Base-by-base conservation (phyloP, 2,888 invertebrate species). In the Drosophila hamatofila region DNA sequence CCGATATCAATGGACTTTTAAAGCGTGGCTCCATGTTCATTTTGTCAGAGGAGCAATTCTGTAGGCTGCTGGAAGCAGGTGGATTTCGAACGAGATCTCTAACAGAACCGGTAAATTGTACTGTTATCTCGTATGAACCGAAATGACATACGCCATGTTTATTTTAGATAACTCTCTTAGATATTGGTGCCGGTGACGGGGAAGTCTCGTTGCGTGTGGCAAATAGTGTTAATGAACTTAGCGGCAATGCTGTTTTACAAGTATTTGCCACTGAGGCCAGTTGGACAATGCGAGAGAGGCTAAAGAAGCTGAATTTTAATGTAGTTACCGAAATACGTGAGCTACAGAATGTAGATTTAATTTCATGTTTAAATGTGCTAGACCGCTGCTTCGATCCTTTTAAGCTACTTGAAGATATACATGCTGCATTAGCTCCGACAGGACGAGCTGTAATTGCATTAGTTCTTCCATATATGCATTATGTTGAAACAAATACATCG, bases 21-120 rank as follows among this genome's bases (percentile, higher is more conserved):
- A 96, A 96, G 18, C 95, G 99, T 57, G 99, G 99, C 11, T 98
- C 98, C 1, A 99, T 99, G 99, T 99, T 98, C 93, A 98, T 99
- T 55, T 94, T 98, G 83, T 99, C 99, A 0, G 94, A 95, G 70
- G 93, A 94, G 11, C 98, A 99, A 91, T 96, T 98, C 82, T 94
- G 94, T 16, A 79, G 81, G n/a, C 69, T 93, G 3, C 77, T 93
- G 3, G 75, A 75, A 25, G 82, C 87, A 18, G 92, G 92, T 2
- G 92, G 92, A 2, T 92, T 93, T 72, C 68, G 88, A 54, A 42
- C 85, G 3, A 48, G 60, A 30, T 35, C 46, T 30, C 16, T 57
- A 58, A 23, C 44, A 8, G 83, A 90, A 64, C 86, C 78, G 72
- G 92, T 92, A 67, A 61, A 12, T 11, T 27, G 8, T 16, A 27